Conservation (phyloP, 2,888 invertebrate species). For the Dorcus parallelipipedus region DNA sequence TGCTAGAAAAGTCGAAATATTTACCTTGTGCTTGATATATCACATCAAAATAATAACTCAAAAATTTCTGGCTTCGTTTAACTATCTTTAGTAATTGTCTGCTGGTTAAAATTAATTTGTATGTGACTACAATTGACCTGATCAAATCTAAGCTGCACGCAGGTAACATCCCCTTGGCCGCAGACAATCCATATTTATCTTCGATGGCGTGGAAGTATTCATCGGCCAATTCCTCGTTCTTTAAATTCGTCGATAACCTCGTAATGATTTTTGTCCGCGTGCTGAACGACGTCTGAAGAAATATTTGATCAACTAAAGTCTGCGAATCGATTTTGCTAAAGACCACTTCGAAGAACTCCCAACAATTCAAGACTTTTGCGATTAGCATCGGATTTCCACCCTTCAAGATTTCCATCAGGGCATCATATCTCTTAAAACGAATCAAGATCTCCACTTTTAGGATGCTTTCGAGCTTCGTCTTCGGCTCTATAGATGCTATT, state of each 20-base stretch:
- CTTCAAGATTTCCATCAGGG: slow-evolving; percentile 15
- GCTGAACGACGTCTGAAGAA: slow-evolving; percentile 17
- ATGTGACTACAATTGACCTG: slow-evolving; percentile 3
- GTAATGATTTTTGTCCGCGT: slow-evolving; percentile 16
- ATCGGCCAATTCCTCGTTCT: slow-evolving; percentile 11
- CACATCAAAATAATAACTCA: slow-evolving; percentile 16
- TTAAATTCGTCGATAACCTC: slow-evolving; percentile 9
- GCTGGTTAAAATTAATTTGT: slow-evolving; percentile 11
- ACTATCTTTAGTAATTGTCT: slow-evolving; percentile 16
- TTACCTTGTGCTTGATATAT: neutral
- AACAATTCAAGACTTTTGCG: slow-evolving; percentile 15
- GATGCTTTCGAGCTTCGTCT: slow-evolving; percentile 14
- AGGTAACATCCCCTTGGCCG: slow-evolving; percentile 13
- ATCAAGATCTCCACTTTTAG: slow-evolving; percentile 16
- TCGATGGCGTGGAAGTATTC: slow-evolving; percentile 16
- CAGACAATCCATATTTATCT: slow-evolving; percentile 18
- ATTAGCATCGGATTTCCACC: slow-evolving; percentile 13
- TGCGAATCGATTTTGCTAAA: slow-evolving; percentile 5
- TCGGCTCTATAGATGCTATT: slow-evolving; percentile 7
- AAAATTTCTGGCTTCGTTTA: slow-evolving; percentile 15
- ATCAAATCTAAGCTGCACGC: slow-evolving; percentile 17
- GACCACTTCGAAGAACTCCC: slow-evolving; percentile 5
- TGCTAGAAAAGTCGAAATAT: neutral
- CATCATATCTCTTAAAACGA: slow-evolving; percentile 10
- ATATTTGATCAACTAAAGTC: slow-evolving; percentile 12